Conservation (phyloP, 2,797 vertebrate species). For the Pipistrellus nathusii region DNA sequence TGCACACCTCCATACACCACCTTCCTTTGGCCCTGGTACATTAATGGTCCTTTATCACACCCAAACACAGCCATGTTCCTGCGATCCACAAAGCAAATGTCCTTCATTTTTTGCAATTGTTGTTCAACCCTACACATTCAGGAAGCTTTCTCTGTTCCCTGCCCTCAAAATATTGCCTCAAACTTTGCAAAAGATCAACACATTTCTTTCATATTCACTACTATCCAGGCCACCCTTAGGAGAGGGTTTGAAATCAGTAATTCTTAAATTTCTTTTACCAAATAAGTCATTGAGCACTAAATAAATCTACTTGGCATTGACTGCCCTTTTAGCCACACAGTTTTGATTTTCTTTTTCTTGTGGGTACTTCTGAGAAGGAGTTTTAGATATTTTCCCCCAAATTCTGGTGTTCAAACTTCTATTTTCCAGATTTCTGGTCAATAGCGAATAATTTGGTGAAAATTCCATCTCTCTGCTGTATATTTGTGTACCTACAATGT, state of each 20-base stretch:
- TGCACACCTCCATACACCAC: neutral
- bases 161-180: neutral
- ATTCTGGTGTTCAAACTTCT: neutral
- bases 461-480: neutral
- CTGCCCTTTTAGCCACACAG: neutral
- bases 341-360: conserved; percentile 38
- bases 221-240: neutral
- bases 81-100: neutral
- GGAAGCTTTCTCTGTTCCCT: neutral
- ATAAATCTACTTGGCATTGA: neutral
- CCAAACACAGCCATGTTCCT: neutral
- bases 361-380: neutral
- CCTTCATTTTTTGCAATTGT: neutral
- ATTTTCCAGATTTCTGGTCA: neutral
- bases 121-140: neutral
- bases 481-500: neutral
- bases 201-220: neutral
- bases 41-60: neutral
- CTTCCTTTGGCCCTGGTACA: neutral
- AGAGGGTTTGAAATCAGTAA: neutral
- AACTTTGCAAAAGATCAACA: neutral
- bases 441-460: neutral
- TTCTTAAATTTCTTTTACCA: neutral
- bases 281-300: neutral
- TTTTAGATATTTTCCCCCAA: neutral